phyloP scores from a whole-genome alignment of 1,140 invertebrate genomes.

The Drosophila malerkotliana region DNA sequence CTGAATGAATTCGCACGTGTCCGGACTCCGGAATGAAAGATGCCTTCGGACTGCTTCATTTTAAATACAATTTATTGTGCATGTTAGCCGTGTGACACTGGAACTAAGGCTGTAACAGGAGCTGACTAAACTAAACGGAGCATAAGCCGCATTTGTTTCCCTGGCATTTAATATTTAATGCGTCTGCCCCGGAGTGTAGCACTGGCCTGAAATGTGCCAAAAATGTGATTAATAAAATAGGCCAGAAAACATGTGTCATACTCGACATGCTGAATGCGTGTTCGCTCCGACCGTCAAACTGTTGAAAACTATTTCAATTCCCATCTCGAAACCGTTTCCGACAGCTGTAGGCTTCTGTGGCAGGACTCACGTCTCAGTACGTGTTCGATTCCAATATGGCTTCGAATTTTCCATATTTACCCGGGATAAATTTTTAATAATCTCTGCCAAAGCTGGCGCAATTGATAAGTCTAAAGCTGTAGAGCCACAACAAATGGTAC shows the following conservation, averaged over 20 bases:
- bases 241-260: constrained; percentile 58
- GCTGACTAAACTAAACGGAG: constrained; percentile 48
- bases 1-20: constrained; percentile 73
- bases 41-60: constrained; percentile 65
- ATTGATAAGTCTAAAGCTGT: constrained; percentile 47
- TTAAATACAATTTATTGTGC: constrained; percentile 80
- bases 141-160: constrained; percentile 60
- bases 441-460: constrained; percentile 38
- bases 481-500: neutral
- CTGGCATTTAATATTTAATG: constrained; percentile 73
- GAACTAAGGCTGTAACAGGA: constrained; percentile 16
- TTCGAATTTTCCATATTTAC: constrained; percentile 47
- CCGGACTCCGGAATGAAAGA: constrained; percentile 65
- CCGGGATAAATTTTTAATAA: constrained; percentile 38
- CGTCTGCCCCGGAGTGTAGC: constrained; percentile 3
- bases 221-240: constrained; percentile 71
- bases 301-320: constrained; percentile 47
- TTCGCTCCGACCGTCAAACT: constrained; percentile 22
- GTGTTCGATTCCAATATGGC: constrained; percentile 67
- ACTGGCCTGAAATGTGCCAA: constrained; percentile 30
- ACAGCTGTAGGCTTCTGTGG: constrained; percentile 30
- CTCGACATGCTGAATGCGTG: constrained; percentile 21
- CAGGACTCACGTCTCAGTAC: constrained; percentile 53
- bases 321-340: constrained; percentile 10
- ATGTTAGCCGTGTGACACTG: constrained; percentile 47